phyloP scores from a whole-genome alignment of 1,140 invertebrate species.

The Sesamia nonagrioides region DNA sequence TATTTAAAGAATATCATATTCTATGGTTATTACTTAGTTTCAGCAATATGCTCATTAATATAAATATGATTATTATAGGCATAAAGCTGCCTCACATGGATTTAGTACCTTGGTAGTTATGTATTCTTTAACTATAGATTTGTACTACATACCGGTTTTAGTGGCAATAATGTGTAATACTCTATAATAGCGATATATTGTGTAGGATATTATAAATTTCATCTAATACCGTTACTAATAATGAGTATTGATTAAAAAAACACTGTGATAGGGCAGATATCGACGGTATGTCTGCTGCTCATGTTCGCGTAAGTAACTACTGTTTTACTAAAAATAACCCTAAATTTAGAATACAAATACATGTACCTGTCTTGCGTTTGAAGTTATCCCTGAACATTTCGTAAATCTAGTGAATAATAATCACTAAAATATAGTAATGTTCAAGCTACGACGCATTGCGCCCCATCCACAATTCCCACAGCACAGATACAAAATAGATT shows the following conservation, averaged over 20 bases:
- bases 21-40: no score
- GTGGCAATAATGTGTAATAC: not conserved
- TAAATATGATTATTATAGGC: no score
- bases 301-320: not conserved
- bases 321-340: not conserved
- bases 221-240: not conserved
- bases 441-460: slow-evolving; percentile 31
- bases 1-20: no score
- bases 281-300: not conserved
- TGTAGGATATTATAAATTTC: not conserved
- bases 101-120: no score
- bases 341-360: not conserved
- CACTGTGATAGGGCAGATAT: not conserved
- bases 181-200: not conserved
- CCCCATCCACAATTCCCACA: not conserved
- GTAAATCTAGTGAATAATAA: not conserved
- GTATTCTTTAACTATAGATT: not conserved
- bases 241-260: slow-evolving; percentile 2
- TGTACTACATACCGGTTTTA: not conserved
- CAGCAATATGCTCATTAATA: no score
- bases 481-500: slow-evolving; percentile 24
- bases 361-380: slow-evolving; percentile 4
- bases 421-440: not conserved
- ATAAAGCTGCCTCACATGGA: no score
- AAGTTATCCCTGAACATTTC: not conserved